Conservation (phyloP, 2,113 vertebrate species). For the Grus americana region DNA sequence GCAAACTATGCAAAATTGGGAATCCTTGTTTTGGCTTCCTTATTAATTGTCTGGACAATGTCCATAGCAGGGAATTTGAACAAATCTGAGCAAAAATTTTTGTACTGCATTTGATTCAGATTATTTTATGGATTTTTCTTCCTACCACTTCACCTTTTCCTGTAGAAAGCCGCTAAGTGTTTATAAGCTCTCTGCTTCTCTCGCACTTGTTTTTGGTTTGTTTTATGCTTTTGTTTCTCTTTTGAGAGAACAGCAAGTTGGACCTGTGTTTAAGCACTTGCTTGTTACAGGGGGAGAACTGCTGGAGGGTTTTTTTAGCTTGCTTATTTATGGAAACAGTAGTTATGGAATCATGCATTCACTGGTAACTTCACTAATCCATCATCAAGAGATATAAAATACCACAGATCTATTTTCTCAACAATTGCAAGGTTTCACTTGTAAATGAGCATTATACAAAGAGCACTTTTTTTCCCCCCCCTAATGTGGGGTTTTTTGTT, state of each 20-base stretch:
- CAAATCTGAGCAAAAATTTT: background rate
- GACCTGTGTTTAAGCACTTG: background rate
- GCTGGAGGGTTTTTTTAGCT: background rate
- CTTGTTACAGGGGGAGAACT: background rate
- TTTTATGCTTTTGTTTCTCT: background rate
- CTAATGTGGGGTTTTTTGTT: background rate
- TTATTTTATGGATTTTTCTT: background rate
- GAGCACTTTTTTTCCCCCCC: background rate
- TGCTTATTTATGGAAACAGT: background rate
- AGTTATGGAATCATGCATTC: background rate
- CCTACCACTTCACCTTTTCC: background rate
- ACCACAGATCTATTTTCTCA: background rate
- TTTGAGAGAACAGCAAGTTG: background rate
- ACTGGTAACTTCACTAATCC: background rate
- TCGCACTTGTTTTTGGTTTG: background rate
- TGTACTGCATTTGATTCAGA: background rate
- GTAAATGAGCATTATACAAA: background rate
- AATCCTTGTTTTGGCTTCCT: constrained; percentile 6
- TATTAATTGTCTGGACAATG: background rate
- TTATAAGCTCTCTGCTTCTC: background rate
- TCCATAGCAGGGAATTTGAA: background rate
- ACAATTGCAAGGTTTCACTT: background rate
- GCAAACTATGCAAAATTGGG: background rate
- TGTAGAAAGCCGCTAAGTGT: background rate
- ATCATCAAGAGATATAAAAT: background rate